Evolutionary conservation across 1,140 invertebrate genomes (phyloP), one percentile per base, ranked within the genome.

Genomic region (Phthorimaea operculella): DNA sequence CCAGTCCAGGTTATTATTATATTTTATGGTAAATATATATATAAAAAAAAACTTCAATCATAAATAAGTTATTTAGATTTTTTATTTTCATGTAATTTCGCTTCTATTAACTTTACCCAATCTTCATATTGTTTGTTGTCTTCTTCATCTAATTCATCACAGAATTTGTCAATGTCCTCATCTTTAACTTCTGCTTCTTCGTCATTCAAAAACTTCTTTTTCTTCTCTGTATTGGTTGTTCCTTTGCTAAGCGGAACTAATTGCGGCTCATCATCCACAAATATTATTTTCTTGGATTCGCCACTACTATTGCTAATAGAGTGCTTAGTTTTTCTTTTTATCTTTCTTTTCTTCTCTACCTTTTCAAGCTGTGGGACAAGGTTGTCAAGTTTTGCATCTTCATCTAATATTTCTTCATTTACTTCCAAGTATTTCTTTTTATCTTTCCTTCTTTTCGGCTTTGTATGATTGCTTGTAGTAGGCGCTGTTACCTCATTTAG

Each of bases 111-210:
- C 62, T 79, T 68, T 28, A 84, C 68, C 81, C 81, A 84, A 56
- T 70, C 67, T 61, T 83, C 78, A 59, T 69, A 84, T 49, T 81
- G 75, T 52, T 69, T 60, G 62, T 84, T 84, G 54, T 82, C 75
- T 57, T 75, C 74, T 50, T 79, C 78, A 16, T 67, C 59, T 64
- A 84, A 52, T 60, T 80, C 81, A 52, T 82, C 73, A 68, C 79
- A 81, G 62, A 81, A 84, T 21, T 68, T 68, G 64, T 84, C 81
- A 52, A 84, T 84, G 56, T 84, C 81, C 62, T 81, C 81, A 55
- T 83, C 79, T 62, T 72, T 74, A 6, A 74, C 54, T 56, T 70
- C 58, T 47, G 71, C 63, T 59, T 83, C 76, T 34, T 64, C 53
- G 12, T 57, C 59, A 33, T 63, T 56, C 47, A 54, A 50, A 36